These are phyloP conservation scores for Malurus melanocephalus DNA, from an alignment of 2,113 vertebrate genomes.

Conservation along the genomic window DNA sequence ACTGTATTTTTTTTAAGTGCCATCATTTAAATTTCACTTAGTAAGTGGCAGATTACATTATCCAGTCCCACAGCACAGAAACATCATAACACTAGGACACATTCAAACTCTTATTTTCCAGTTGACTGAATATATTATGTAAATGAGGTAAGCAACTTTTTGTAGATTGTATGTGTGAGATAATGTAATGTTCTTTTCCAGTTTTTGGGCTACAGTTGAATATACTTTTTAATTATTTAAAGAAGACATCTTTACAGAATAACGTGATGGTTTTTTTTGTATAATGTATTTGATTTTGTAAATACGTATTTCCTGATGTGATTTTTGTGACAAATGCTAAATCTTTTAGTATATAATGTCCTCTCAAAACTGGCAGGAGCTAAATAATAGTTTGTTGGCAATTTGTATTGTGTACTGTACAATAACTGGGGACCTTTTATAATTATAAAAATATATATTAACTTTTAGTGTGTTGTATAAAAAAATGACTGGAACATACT, in stretches of 20 bases:
- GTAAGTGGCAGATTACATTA: slow-evolving; percentile 83
- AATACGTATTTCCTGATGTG: slow-evolving; percentile 88
- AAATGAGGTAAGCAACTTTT: slow-evolving; percentile 83
- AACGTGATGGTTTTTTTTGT: slow-evolving; percentile 84
- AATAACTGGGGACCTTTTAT: slow-evolving; percentile 87
- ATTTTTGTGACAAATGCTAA: slow-evolving; percentile 88
- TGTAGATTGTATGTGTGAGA: slow-evolving; percentile 85
- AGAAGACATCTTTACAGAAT: slow-evolving; percentile 82
- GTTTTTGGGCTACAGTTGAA: slow-evolving; percentile 85
- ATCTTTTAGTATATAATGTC: slow-evolving; percentile 87
- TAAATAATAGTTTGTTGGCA: slow-evolving; percentile 85
- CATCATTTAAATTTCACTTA: slow-evolving; percentile 84
- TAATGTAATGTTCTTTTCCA: slow-evolving; percentile 86
- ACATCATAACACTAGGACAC: slow-evolving; percentile 77
- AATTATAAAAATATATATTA: slow-evolving; percentile 89
- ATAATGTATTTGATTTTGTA: slow-evolving; percentile 89
- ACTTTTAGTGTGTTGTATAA: slow-evolving; percentile 89
- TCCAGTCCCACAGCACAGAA: slow-evolving; percentile 81
- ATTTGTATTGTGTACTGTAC: slow-evolving; percentile 88
- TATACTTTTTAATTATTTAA: slow-evolving; percentile 90
- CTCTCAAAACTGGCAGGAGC: slow-evolving; percentile 83
- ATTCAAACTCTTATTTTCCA: slow-evolving; percentile 76
- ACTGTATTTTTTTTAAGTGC: slow-evolving; percentile 77
- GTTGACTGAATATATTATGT: slow-evolving; percentile 82
- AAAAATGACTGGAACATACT: slow-evolving; percentile 87